These are phyloP conservation scores for Cylas formicarius DNA, from an alignment of 1,140 invertebrate genomes.

Conservation along the genomic window DNA sequence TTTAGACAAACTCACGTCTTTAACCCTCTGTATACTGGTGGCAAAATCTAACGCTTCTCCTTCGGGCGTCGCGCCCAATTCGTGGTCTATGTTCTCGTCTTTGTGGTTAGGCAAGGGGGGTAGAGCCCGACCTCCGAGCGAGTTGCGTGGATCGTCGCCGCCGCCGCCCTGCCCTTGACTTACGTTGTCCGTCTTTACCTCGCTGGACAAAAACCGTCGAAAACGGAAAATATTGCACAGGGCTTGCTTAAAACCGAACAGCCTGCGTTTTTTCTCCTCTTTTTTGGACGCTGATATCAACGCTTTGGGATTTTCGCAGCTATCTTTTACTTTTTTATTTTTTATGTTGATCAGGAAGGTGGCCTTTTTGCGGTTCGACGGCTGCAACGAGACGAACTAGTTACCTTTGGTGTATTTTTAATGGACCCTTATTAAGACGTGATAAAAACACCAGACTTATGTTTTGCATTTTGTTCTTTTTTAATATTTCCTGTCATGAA, in stretches of 20 bases:
- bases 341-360: constrained; percentile 54
- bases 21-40: constrained; percentile 86
- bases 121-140: constrained; percentile 61
- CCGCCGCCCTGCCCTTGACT: constrained; percentile 22
- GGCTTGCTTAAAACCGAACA: constrained; percentile 73
- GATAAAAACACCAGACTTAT: too few relatives aligned
- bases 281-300: constrained; percentile 41
- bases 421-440: too few relatives aligned
- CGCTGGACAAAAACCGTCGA: constrained; percentile 49
- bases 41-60: constrained; percentile 68
- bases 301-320: constrained; percentile 36
- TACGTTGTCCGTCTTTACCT: constrained; percentile 30
- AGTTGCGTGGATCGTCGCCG: constrained; percentile 29
- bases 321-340: constrained; percentile 60
- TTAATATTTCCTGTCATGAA: too few relatives aligned
- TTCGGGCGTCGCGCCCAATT: constrained; percentile 40
- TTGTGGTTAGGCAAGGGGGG: constrained; percentile 66
- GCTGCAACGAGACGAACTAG: background rate
- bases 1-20: constrained; percentile 81
- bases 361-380: constrained; percentile 52
- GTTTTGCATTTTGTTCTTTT: too few relatives aligned
- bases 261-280: constrained; percentile 54
- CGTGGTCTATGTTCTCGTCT: constrained; percentile 43
- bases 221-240: constrained; percentile 77
- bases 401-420: too few relatives aligned